phyloP scores from a whole-genome alignment of 2,797 vertebrate genomes.

The Clarias platycephalus region DNA sequence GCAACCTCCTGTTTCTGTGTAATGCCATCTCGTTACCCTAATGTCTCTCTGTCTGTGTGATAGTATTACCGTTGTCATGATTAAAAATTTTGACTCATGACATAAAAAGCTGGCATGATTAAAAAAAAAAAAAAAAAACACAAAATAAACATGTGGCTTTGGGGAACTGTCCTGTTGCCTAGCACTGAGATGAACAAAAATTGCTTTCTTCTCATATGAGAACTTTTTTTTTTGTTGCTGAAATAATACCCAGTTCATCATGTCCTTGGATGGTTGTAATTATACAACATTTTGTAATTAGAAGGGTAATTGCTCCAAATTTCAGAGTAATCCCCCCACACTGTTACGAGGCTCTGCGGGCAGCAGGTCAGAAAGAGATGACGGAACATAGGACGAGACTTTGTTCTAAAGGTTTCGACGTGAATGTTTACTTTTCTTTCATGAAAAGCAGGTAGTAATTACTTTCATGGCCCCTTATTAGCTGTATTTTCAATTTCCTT shows the following conservation, averaged over 20 bases:
- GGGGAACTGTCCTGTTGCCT: neutral
- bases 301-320: constrained; percentile 58
- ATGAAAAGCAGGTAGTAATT: constrained; percentile 15
- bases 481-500: neutral
- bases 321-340: constrained; percentile 51
- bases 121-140: neutral
- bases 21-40: constrained; percentile 12
- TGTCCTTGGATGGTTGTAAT: constrained; percentile 43
- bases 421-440: constrained; percentile 19
- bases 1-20: constrained; percentile 13
- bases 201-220: constrained; percentile 35
- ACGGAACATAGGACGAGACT: constrained; percentile 38
- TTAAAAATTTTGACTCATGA: constrained; percentile 15
- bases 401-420: constrained; percentile 9
- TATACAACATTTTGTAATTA: constrained; percentile 56
- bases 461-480: constrained; percentile 13
- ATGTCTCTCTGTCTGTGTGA: constrained; percentile 22
- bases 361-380: constrained; percentile 46
- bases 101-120: constrained; percentile 10
- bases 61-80: constrained; percentile 21
- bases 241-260: constrained; percentile 33
- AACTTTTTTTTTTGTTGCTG: constrained; percentile 26
- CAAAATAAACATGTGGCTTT: constrained; percentile 1
- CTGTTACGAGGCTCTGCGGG: constrained; percentile 34
- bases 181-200: constrained; percentile 40